Evolutionary conservation across 2,888 invertebrate species (phyloP).

Genomic region (Pardosa pseudoannulata): DNA sequence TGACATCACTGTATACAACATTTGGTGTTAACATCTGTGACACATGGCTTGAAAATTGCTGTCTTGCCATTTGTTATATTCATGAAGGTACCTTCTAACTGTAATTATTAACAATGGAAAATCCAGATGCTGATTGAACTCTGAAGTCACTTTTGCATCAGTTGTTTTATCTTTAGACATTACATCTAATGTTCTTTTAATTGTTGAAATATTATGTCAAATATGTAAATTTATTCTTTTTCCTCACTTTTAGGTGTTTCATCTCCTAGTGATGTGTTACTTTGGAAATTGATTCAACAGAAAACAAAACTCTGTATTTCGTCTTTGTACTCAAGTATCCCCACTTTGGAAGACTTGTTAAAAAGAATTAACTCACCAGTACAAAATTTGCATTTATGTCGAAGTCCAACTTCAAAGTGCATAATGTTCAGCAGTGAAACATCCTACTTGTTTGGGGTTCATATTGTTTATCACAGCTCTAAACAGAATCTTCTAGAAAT

Average conservation of each 20-base stretch:
- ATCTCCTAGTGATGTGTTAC: slow-evolving; percentile 8
- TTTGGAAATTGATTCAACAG: slow-evolving; percentile 22
- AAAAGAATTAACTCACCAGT: not conserved
- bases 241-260: slow-evolving; percentile 34
- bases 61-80: too few relatives aligned
- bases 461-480: slow-evolving; percentile 1
- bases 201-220: too few relatives aligned
- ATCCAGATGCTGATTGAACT: too few relatives aligned
- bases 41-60: too few relatives aligned
- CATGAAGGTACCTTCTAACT: too few relatives aligned
- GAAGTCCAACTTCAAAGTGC: not conserved
- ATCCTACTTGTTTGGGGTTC: slow-evolving; percentile 14
- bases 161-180: too few relatives aligned
- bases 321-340: slow-evolving; percentile 17
- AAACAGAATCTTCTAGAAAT: not conserved
- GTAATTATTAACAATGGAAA: too few relatives aligned
- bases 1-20: too few relatives aligned
- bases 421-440: slow-evolving; percentile 22
- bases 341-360: slow-evolving; percentile 9
- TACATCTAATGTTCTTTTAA: too few relatives aligned
- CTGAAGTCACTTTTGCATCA: too few relatives aligned
- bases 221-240: too few relatives aligned
- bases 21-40: too few relatives aligned
- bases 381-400: not conserved
- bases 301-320: slow-evolving; percentile 6